Conservation (phyloP, 2,797 vertebrate species). For the Tiaroga cobitis region DNA sequence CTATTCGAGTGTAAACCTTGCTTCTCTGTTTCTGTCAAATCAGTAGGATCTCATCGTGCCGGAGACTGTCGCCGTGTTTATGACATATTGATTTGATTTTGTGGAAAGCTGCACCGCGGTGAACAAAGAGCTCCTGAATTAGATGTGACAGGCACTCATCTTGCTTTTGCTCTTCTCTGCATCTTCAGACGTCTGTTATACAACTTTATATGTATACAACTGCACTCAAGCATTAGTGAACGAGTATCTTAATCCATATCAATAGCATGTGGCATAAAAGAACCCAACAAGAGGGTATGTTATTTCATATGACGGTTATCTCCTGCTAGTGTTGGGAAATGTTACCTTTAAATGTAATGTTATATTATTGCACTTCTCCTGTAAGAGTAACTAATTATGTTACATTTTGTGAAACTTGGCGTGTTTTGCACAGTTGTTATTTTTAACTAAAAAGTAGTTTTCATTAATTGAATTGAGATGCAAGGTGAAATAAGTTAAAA, state of each 20-base stretch:
- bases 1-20: not conserved
- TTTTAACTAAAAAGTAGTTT: not conserved
- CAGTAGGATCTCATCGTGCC: constrained; percentile 33
- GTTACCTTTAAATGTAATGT: not conserved
- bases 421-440: not conserved
- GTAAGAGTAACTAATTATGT: not conserved
- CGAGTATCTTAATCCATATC: constrained; percentile 38
- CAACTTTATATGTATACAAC: not conserved
- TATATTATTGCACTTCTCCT: not conserved
- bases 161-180: constrained; percentile 16
- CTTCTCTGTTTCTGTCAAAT: constrained; percentile 37
- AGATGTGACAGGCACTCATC: constrained; percentile 31
- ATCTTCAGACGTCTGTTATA: constrained; percentile 20
- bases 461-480: not conserved
- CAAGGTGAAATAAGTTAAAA: not conserved
- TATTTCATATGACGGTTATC: not conserved
- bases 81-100: constrained; percentile 48
- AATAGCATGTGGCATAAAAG: constrained; percentile 3
- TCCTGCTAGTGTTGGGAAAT: not conserved
- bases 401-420: not conserved
- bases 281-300: constrained; percentile 4
- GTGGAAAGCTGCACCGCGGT: constrained; percentile 11
- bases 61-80: constrained; percentile 37
- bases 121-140: constrained; percentile 42
- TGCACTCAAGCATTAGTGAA: constrained; percentile 15